Base-by-base conservation (phyloP, 2,888 invertebrate genomes). In the Osmoderma eremita region DNA sequence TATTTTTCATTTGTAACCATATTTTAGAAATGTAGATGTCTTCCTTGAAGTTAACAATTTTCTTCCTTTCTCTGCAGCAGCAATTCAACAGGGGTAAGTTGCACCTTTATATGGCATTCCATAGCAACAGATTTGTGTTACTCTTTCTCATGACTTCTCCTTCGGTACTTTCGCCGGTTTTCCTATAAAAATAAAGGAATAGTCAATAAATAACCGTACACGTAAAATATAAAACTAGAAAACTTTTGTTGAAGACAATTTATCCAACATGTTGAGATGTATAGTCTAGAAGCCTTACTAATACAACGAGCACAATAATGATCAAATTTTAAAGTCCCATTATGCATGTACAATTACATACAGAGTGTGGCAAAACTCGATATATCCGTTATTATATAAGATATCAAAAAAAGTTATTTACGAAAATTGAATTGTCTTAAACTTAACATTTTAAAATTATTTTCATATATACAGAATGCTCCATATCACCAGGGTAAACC, bases 51-150 rank as follows among this genome's bases (percentile, higher is more conserved):
- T 65, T 42, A 54, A 65, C 18, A 45, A 45, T 36, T 13, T 42
- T 61, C 66, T 66, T 51, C 51, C 30, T 10, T 61, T 66, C 51
- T 63, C 41, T 38, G 12, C 20, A 49, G 48, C 36, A 45, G 53
- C 24, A 51, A 22, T 63, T 15, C 36, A 56, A 56, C 49, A 54
- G 45, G 63, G 45, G 45, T 45, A 45, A 56, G 63, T 54, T 67
- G 38, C 63, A 49, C 63, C 63, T 56, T 51, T 54, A 63, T 67
- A 67, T 63, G 67, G 67, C 67, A 65, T 65, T 56, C 54, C 56
- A 54, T 63, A 18, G 66, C 10, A 41, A 61, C 10, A 61, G 49
- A 22, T 45, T 36, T 63, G 30, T 48, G n/a, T 53, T 42, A 63
- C 17, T 48, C 56, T 38, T 30, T 54, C 24, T 67, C 63, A 67